A percentile compares a stretch with the other conserved stretches of the same genome.
phyloP scores from a whole-genome alignment of 2,888 invertebrate species.

The Ectemnius cavifrons region DNA sequence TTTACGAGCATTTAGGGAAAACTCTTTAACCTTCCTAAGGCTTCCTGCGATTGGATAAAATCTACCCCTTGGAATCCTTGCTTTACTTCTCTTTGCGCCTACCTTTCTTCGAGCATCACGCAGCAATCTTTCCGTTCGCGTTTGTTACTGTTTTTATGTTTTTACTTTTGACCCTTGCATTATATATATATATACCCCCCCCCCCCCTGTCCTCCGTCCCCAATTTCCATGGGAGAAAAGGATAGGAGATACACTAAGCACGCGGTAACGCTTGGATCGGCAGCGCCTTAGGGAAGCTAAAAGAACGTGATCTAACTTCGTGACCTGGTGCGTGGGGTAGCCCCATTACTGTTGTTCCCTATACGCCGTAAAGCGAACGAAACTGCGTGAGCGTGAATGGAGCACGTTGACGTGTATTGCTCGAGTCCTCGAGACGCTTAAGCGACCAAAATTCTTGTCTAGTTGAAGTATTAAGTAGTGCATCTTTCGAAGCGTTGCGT shows the following conservation, averaged over 20 bases:
- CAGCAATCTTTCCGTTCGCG: too few relatives aligned
- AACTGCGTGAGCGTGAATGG: neutral
- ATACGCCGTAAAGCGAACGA: conserved; percentile 5
- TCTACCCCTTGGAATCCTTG: conserved; percentile 9
- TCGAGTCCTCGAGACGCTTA: conserved; percentile 10
- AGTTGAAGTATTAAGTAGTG: conserved; percentile 19
- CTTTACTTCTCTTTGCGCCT: neutral
- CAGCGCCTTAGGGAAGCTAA: conserved; percentile 23
- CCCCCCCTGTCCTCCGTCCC: neutral
- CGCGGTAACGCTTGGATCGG: conserved; percentile 6
- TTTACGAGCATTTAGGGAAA: conserved; percentile 35
- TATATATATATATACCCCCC: neutral
- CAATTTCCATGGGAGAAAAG: neutral
- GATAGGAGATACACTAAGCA: neutral
- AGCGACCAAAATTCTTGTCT: conserved; percentile 27
- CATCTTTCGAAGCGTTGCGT: conserved; percentile 3
- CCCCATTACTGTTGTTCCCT: conserved; percentile 15
- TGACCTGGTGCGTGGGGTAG: conserved; percentile 14
- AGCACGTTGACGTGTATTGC: conserved; percentile 38
- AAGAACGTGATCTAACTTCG: conserved; percentile 19
- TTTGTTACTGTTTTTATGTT: neutral
- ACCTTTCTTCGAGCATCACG: too few relatives aligned
- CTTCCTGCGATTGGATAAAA: conserved; percentile 19
- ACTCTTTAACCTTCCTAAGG: conserved; percentile 25
- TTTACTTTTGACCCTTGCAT: neutral